These are phyloP conservation scores for Drosophila varians DNA, from an alignment of 1,140 invertebrate genomes.

Conservation along the genomic window DNA sequence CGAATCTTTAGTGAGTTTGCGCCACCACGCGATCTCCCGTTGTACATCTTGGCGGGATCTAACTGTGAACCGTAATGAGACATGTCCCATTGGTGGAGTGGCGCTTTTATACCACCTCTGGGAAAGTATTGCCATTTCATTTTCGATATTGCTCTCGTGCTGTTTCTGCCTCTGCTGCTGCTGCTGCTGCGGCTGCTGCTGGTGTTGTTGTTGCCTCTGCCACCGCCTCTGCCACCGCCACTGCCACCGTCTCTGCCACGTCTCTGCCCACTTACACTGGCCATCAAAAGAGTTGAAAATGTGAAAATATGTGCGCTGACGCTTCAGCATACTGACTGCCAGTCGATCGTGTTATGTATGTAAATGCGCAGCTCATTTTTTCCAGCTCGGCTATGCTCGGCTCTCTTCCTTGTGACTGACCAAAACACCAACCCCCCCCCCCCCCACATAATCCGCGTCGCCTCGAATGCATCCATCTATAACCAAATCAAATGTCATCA, in stretches of 20 bases:
- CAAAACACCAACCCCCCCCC: no score
- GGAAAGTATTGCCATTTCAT: conserved; percentile 83
- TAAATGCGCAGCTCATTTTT: conserved; percentile 43
- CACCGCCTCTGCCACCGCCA: neutral
- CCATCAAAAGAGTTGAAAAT: conserved; percentile 20
- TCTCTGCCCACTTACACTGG: conserved; percentile 35
- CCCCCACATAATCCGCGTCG: no score
- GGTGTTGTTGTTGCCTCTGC: neutral
- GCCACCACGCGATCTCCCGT: conserved; percentile 70
- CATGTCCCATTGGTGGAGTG: conserved; percentile 80
- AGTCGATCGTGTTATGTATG: conserved; percentile 65
- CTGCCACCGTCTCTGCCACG: neutral
- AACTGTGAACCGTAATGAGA: conserved; percentile 83
- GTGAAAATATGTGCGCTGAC: neutral
- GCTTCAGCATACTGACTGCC: neutral
- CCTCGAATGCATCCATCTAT: neutral
- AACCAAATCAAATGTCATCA: conserved; percentile 20
- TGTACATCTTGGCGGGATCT: conserved; percentile 83
- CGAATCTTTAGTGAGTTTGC: neutral
- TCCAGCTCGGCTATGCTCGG: neutral
- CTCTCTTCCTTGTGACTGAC: conserved; percentile 46
- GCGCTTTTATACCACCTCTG: conserved; percentile 81
- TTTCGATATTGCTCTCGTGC: conserved; percentile 72
- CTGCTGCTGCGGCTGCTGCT: neutral
- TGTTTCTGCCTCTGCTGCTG: conserved; percentile 5